phyloP scores from a whole-genome alignment of 2,113 vertebrate species.

The Diadophis punctatus region DNA sequence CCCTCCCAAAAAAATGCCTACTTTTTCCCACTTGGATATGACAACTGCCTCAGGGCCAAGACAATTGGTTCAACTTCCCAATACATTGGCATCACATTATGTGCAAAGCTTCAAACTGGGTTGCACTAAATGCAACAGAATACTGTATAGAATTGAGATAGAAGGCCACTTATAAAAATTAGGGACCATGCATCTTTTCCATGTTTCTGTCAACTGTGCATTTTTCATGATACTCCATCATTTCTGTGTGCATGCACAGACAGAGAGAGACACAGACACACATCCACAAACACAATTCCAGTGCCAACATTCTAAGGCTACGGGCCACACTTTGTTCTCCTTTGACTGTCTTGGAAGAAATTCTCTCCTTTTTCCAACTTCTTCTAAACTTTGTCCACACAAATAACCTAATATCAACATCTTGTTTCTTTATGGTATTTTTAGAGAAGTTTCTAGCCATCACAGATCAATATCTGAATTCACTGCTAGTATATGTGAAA shows the following conservation, averaged over 20 bases:
- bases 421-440: neutral
- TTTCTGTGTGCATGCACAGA: too few relatives aligned
- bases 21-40: neutral
- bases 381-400: neutral
- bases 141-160: neutral
- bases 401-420: neutral
- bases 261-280: neutral
- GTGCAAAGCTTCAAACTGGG: neutral
- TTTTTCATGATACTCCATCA: neutral
- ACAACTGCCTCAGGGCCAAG: neutral
- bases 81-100: neutral
- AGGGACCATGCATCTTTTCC: neutral
- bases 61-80: neutral
- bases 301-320: neutral
- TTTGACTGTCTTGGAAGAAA: too few relatives aligned
- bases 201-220: neutral
- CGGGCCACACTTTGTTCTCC: neutral
- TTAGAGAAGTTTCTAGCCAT: neutral
- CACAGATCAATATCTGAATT: neutral
- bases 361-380: neutral
- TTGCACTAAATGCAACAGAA: neutral
- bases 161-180: neutral
- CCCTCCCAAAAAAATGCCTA: neutral
- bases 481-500: neutral
- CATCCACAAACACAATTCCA: neutral